phyloP scores from a whole-genome alignment of 2,888 invertebrate genomes.

The Crocallis elinguaria region DNA sequence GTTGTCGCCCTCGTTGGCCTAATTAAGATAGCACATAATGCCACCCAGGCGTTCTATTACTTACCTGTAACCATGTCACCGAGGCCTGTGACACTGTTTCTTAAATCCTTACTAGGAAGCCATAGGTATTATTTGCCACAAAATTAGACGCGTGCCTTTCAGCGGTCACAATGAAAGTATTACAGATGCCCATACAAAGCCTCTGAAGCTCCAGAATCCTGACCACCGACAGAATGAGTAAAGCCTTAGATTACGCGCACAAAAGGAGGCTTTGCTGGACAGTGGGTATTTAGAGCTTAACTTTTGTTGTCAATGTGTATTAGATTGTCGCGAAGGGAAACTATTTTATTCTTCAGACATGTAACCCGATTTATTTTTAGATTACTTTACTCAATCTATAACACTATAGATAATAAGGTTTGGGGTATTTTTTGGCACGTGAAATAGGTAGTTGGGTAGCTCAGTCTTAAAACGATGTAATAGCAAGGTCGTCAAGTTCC shows the following conservation, averaged over 20 bases:
- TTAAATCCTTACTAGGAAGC: no score
- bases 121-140: not conserved
- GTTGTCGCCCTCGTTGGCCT: no score
- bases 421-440: no score
- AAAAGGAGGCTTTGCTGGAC: constrained; percentile 69
- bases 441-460: no score
- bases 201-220: constrained; percentile 50
- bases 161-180: constrained; percentile 54
- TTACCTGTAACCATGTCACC: no score
- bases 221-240: constrained; percentile 65
- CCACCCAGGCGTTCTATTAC: no score
- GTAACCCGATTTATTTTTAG: not conserved
- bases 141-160: constrained; percentile 24
- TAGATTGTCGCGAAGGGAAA: constrained; percentile 38
- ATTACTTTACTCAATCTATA: no score
- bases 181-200: constrained; percentile 81
- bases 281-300: constrained; percentile 72
- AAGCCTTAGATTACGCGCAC: constrained; percentile 67
- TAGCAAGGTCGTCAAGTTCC: no score
- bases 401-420: no score
- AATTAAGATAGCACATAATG: no score
- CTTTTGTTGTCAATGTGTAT: constrained; percentile 53
- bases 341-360: constrained; percentile 21
- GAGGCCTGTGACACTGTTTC: no score
- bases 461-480: no score